Conservation (phyloP, 1,140 invertebrate genomes). For the Orussus abietinus region DNA sequence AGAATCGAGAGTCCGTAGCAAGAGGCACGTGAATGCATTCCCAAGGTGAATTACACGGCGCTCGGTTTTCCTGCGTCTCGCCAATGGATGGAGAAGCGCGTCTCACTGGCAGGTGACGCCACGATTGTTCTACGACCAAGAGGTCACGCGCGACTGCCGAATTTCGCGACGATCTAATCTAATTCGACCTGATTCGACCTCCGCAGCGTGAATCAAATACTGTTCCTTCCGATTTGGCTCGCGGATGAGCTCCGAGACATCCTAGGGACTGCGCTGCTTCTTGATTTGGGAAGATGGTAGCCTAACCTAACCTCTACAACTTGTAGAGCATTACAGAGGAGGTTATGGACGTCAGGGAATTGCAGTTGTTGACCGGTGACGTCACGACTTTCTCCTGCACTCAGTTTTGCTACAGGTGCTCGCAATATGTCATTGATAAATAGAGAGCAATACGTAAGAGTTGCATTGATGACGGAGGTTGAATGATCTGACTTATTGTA, state of each 20-base stretch:
- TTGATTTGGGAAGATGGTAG: not conserved
- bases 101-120: constrained; percentile 20
- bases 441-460: not conserved
- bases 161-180: too few relatives aligned
- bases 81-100: constrained; percentile 4
- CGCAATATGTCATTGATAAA: constrained; percentile 1
- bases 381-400: not conserved
- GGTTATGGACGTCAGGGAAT: not conserved
- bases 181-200: too few relatives aligned
- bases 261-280: constrained; percentile 10
- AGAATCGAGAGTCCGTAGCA: constrained; percentile 32
- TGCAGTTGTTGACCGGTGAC: constrained; percentile 4
- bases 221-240: constrained; percentile 2
- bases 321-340: too few relatives aligned
- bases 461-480: constrained; percentile 15
- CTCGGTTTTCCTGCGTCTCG: constrained; percentile 10
- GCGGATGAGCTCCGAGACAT: constrained; percentile 6
- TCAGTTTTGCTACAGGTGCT: not conserved
- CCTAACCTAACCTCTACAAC: too few relatives aligned
- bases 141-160: too few relatives aligned
- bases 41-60: constrained; percentile 20
- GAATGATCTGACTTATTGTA: too few relatives aligned
- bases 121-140: constrained; percentile 6
- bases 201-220: too few relatives aligned
- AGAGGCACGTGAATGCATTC: constrained; percentile 31